Percentiles rank a stretch among this genome's conserved stretches.
Conservation (phyloP, 2,888 invertebrate species). For the Xestoiulus laeticollis region DNA sequence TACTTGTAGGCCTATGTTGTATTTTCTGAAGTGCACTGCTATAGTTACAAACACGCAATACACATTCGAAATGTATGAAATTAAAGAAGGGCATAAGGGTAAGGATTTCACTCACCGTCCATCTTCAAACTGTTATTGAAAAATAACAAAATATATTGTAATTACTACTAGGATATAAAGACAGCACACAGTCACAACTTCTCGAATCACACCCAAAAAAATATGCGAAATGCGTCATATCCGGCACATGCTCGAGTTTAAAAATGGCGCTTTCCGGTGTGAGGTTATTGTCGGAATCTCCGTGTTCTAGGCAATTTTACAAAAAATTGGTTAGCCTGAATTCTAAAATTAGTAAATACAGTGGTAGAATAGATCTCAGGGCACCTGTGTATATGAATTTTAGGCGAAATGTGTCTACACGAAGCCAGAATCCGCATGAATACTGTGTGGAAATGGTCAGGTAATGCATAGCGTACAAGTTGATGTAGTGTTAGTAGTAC, state of each 20-base stretch:
- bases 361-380: background rate
- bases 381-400: background rate
- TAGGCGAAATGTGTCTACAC: background rate
- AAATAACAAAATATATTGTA: background rate
- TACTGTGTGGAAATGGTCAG: conserved; percentile 44
- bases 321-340: background rate
- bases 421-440: conserved; percentile 13
- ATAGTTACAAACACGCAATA: background rate
- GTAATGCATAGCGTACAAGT: background rate
- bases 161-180: background rate
- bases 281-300: background rate
- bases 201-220: conserved; percentile 6
- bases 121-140: background rate
- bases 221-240: background rate
- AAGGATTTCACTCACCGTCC: background rate
- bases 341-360: background rate
- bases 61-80: background rate
- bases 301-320: background rate
- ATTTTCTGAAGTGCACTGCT: background rate
- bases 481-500: too few species aligned
- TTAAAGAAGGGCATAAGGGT: background rate
- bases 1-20: background rate
- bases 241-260: background rate
- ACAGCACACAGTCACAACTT: background rate
- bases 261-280: background rate